A percentile compares a stretch with the other conserved stretches of the same genome.
Conservation (phyloP, 2,888 invertebrate genomes). For the Strigamia crassipes region DNA sequence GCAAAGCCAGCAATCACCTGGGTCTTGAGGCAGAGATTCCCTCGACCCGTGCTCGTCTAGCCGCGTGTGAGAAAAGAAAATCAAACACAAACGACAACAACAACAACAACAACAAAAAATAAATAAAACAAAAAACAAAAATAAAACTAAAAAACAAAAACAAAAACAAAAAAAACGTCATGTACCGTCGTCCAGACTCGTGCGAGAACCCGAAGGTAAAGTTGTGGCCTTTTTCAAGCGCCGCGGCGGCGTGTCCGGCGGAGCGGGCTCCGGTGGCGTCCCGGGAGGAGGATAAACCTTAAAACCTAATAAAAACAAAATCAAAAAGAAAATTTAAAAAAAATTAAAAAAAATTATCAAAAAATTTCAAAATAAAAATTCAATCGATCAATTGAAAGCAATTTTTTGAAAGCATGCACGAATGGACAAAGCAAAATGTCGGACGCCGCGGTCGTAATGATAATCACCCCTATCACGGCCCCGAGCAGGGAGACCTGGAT, state of each 20-base stretch:
- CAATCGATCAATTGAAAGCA: too few relatives aligned
- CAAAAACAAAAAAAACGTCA: background rate
- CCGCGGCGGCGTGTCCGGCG: conserved; percentile 70
- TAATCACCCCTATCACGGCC: conserved; percentile 47
- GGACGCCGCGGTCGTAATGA: background rate
- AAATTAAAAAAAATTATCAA: too few relatives aligned
- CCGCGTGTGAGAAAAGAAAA: conserved; percentile 49
- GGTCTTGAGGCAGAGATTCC: conserved; percentile 52
- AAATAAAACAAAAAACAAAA: too few relatives aligned
- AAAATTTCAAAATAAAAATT: too few relatives aligned
- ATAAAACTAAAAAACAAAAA: background rate
- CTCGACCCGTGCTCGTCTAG: conserved; percentile 53
- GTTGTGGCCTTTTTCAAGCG: conserved; percentile 57
- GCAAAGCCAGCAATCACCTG: conserved; percentile 52
- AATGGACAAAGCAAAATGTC: background rate
- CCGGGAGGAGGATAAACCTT: conserved; percentile 82
- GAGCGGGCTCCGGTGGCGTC: conserved; percentile 82
- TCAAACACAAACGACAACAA: background rate
- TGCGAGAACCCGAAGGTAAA: conserved; percentile 58
- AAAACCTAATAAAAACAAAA: conserved; percentile 65
- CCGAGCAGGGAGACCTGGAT: conserved; percentile 46
- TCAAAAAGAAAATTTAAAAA: too few relatives aligned
- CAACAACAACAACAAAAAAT: background rate
- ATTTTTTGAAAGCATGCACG: too few relatives aligned
- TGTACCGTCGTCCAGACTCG: conserved; percentile 67